phyloP scores from a whole-genome alignment of 2,113 vertebrate species.

The Cranoglanis bouderius region DNA sequence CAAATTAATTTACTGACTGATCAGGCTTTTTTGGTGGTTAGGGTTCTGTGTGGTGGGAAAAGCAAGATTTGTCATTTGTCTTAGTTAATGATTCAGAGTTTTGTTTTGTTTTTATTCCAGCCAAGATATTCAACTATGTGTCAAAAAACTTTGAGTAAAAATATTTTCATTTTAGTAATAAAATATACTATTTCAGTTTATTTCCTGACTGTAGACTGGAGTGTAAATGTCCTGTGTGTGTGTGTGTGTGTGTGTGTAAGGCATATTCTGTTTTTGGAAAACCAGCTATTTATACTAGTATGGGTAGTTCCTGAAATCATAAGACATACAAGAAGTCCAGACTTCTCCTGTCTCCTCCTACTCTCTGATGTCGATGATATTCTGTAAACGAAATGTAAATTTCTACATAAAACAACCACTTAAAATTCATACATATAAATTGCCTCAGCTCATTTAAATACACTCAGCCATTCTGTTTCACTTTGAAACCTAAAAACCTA shows the following conservation, averaged over 20 bases:
- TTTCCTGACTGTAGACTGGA: not conserved
- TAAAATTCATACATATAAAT: not conserved
- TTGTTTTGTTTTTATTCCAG: not conserved
- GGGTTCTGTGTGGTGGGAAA: not conserved
- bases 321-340: not conserved
- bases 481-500: not conserved
- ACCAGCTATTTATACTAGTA: not conserved
- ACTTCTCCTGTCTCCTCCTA: not conserved
- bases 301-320: slow-evolving; percentile 12
- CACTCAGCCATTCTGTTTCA: not conserved
- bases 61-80: not conserved
- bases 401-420: not conserved
- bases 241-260: not conserved
- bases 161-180: not conserved
- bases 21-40: not conserved
- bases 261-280: slow-evolving; percentile 3
- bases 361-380: not conserved
- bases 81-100: not conserved
- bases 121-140: not conserved
- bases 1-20: not conserved
- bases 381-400: not conserved
- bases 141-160: not conserved
- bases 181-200: not conserved
- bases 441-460: not conserved
- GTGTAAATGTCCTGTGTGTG: not conserved